These are phyloP conservation scores for Aromia moschata DNA, from an alignment of 2,888 invertebrate genomes.

Conservation along the genomic window DNA sequence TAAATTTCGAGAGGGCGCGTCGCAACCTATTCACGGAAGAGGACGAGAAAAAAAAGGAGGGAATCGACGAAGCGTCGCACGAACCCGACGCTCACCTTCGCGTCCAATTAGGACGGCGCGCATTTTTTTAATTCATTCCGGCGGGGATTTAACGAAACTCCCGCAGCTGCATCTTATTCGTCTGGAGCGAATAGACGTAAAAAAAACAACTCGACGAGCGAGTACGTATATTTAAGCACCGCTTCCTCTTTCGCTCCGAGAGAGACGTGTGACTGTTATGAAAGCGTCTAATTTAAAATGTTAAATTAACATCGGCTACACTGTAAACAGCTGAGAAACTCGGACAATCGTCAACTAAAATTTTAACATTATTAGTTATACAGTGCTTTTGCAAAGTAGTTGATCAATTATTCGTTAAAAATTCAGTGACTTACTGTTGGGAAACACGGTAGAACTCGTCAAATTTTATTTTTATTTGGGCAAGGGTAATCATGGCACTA, in stretches of 20 bases:
- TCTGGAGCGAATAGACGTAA: slow-evolving; percentile 10
- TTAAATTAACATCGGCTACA: slow-evolving; percentile 5
- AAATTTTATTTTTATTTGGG: too few species aligned
- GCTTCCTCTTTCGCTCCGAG: slow-evolving; percentile 21
- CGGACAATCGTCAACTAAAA: too few species aligned
- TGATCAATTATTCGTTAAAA: too few species aligned
- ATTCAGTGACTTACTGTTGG: too few species aligned
- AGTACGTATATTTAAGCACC: slow-evolving; percentile 17
- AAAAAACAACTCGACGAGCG: slow-evolving; percentile 1
- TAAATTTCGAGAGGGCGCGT: too few species aligned
- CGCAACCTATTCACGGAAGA: too few species aligned
- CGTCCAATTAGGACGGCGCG: slow-evolving; percentile 37
- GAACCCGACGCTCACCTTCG: slow-evolving; percentile 23
- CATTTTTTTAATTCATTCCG: slow-evolving; percentile 38
- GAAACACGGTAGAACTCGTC: too few species aligned
- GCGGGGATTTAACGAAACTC: slow-evolving; percentile 38
- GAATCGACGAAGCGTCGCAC: neutral
- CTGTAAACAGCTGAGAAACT: too few species aligned
- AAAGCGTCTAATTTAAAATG: slow-evolving; percentile 12
- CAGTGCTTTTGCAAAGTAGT: too few species aligned
- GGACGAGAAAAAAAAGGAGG: too few species aligned
- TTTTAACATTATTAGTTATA: too few species aligned
- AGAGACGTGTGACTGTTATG: slow-evolving; percentile 9
- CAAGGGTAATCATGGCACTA: too few species aligned
- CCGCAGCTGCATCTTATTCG: slow-evolving; percentile 38